Conservation (phyloP, 2,888 invertebrate species). For the Stenotaenia linearis region DNA sequence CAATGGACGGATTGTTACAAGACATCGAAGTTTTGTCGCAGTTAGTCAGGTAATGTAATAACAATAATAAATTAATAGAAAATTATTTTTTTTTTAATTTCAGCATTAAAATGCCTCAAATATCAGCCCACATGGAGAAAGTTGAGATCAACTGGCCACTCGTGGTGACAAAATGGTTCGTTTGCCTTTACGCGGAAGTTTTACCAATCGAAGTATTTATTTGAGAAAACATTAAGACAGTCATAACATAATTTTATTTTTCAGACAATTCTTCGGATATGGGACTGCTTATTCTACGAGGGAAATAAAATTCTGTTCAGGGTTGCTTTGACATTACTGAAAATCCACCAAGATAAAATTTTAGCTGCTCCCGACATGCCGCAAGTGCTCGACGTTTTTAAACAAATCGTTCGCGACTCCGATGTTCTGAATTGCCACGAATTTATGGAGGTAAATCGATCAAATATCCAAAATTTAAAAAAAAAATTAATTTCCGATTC, state of each 20-base stretch:
- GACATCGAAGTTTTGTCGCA: slow-evolving; percentile 87
- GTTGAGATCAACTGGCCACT: slow-evolving; percentile 84
- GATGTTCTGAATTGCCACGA: slow-evolving; percentile 77
- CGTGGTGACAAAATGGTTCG: slow-evolving; percentile 91
- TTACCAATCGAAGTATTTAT: slow-evolving; percentile 70
- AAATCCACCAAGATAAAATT: slow-evolving; percentile 52
- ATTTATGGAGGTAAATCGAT: slow-evolving; percentile 67
- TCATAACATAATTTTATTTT: neutral
- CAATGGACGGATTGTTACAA: slow-evolving; percentile 80
- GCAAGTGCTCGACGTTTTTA: slow-evolving; percentile 73
- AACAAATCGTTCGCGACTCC: slow-evolving; percentile 70
- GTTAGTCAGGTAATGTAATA: slow-evolving; percentile 59
- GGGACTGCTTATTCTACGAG: slow-evolving; percentile 93
- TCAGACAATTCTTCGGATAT: slow-evolving; percentile 82
- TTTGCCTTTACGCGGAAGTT: slow-evolving; percentile 88
- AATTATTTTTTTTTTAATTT: slow-evolving; percentile 37
- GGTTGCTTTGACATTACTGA: slow-evolving; percentile 77
- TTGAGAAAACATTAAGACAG: neutral
- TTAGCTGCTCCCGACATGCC: slow-evolving; percentile 73
- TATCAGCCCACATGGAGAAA: slow-evolving; percentile 71
- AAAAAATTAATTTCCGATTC: slow-evolving; percentile 6
- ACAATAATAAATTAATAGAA: too few species aligned
- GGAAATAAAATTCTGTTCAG: slow-evolving; percentile 88
- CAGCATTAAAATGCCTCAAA: slow-evolving; percentile 70
- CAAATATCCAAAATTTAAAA: slow-evolving; percentile 5